These are phyloP conservation scores for Taeniopygia guttata DNA, from an alignment of 2,797 vertebrate genomes.

Conservation along the genomic window DNA sequence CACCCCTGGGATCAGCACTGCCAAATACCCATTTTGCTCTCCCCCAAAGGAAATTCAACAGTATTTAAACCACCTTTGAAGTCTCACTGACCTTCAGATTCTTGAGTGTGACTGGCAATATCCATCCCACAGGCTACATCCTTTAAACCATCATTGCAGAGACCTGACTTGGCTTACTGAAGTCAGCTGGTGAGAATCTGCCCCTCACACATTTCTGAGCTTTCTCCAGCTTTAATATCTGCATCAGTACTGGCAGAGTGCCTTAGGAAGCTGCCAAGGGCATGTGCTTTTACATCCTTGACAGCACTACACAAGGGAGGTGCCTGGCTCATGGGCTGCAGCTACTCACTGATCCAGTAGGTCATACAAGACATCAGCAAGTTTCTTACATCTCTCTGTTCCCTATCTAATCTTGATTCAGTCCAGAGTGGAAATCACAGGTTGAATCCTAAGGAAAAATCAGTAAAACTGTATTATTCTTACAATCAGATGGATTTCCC, in stretches of 20 bases:
- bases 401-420: not conserved
- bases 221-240: not conserved
- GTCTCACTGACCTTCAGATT: not conserved
- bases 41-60: not conserved
- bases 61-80: not conserved
- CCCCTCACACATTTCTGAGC: not conserved
- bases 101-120: not conserved
- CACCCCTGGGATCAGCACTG: not conserved
- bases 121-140: not conserved
- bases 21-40: not conserved
- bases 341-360: not conserved
- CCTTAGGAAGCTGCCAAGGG: not conserved
- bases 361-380: not conserved
- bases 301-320: rapidly evolving
- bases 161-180: not conserved
- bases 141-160: not conserved
- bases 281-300: not conserved
- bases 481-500: not conserved
- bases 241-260: not conserved
- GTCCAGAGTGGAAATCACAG: not conserved
- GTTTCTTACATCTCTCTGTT: not conserved
- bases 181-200: not conserved
- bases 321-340: not conserved
- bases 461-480: not conserved
- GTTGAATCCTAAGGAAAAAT: not conserved